Conservation (phyloP, 2,888 invertebrate genomes). For the Mythimna ferrago region DNA sequence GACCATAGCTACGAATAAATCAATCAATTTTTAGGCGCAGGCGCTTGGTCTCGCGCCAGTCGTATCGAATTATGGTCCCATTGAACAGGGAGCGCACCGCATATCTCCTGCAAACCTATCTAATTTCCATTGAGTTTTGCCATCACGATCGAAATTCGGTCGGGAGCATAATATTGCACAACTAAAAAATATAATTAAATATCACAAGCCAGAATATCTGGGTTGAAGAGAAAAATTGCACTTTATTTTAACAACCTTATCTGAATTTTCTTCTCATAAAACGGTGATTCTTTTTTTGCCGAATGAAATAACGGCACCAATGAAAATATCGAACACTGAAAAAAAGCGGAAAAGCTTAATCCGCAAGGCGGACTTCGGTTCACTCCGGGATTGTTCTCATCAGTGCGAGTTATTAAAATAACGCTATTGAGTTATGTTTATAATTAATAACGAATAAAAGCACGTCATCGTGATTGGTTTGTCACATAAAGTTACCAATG, state of each 20-base stretch:
- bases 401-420: not conserved
- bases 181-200: too few relatives aligned
- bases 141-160: too few relatives aligned
- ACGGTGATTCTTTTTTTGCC: not conserved
- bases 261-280: not conserved
- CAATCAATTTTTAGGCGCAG: too few relatives aligned
- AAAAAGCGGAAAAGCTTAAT: slow-evolving; percentile 14
- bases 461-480: not conserved
- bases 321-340: slow-evolving; percentile 19
- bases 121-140: too few relatives aligned
- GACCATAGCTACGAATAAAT: too few relatives aligned
- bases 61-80: too few relatives aligned
- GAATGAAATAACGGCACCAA: not conserved
- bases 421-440: not conserved
- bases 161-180: too few relatives aligned
- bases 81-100: too few relatives aligned
- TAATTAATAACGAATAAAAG: not conserved
- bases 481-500: too few relatives aligned
- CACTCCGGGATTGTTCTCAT: slow-evolving; percentile 16
- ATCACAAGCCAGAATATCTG: not conserved
- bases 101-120: too few relatives aligned
- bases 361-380: slow-evolving; percentile 10
- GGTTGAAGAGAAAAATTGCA: too few relatives aligned
- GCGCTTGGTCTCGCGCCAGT: too few relatives aligned
- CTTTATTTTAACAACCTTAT: not conserved